Evolutionary conservation across 2,888 invertebrate genomes (phyloP).

Genomic region (Terebella lapidaria): DNA sequence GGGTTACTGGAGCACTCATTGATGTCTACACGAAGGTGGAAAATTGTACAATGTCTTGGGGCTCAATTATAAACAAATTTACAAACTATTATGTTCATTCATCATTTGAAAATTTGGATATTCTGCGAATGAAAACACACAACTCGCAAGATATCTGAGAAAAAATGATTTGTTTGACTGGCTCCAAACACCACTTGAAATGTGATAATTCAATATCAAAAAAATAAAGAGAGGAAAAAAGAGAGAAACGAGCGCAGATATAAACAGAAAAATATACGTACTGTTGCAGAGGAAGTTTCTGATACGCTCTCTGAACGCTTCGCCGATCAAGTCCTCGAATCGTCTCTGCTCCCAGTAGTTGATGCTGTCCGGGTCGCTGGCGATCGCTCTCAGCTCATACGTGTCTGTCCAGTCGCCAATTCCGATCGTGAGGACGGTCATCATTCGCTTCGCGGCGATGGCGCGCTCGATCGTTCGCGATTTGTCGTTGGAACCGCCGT

Average conservation of each 20-base stretch:
- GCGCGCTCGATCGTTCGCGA: background rate
- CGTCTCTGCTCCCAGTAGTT: background rate
- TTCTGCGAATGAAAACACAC: background rate
- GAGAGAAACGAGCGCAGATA: no score
- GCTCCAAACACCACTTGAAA: no score
- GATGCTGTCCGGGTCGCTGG: constrained; percentile 6
- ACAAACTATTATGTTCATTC: background rate
- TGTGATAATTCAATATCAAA: background rate
- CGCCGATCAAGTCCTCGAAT: constrained; percentile 2
- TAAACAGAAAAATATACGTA: no score
- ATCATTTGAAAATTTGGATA: background rate
- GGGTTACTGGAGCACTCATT: constrained; percentile 12
- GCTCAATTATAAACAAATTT: background rate
- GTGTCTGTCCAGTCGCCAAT: constrained; percentile 11
- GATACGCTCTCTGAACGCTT: background rate
- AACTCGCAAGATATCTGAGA: no score
- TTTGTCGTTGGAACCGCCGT: constrained; percentile 27
- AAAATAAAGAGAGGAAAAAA: background rate
- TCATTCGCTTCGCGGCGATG: background rate
- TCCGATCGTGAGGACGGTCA: constrained; percentile 8
- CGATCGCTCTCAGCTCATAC: constrained; percentile 12
- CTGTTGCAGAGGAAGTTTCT: constrained; percentile 2
- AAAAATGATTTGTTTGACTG: no score
- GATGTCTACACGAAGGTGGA: constrained; percentile 9
- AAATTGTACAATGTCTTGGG: no score